Conservation (phyloP, 2,113 vertebrate species). For the Sterrhoptilus dennistouni region DNA sequence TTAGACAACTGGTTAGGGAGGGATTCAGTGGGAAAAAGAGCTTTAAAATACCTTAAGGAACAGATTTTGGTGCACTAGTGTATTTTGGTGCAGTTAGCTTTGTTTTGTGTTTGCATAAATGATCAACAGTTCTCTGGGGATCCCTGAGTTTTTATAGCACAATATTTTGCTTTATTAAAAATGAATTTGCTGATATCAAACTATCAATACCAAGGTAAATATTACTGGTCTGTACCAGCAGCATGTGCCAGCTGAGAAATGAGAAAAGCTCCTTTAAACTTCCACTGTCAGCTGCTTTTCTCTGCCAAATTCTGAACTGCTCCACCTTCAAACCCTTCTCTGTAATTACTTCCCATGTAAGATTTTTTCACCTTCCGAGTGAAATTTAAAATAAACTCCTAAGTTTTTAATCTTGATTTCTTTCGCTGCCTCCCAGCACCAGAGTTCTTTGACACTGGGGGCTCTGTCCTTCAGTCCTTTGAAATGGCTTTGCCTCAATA, state of each 20-base stretch:
- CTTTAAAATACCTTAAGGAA: not conserved
- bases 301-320: conserved; percentile 38
- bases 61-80: not conserved
- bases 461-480: not conserved
- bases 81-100: not conserved
- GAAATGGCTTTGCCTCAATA: not conserved
- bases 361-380: not conserved
- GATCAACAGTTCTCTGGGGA: not conserved
- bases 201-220: accelerated
- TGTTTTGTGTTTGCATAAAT: not conserved
- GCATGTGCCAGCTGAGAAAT: not conserved
- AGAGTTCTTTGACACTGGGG: not conserved
- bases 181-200: not conserved
- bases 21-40: not conserved
- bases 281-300: not conserved
- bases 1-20: not conserved
- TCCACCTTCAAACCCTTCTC: conserved; percentile 11
- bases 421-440: not conserved
- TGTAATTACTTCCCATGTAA: conserved; percentile 25
- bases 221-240: not conserved
- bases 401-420: not conserved
- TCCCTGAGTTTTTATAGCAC: not conserved
- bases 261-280: conserved; percentile 65
- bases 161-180: not conserved
- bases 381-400: not conserved